Base-by-base conservation (phyloP, 2,888 invertebrate genomes). In the Chrysina gloriosa region DNA sequence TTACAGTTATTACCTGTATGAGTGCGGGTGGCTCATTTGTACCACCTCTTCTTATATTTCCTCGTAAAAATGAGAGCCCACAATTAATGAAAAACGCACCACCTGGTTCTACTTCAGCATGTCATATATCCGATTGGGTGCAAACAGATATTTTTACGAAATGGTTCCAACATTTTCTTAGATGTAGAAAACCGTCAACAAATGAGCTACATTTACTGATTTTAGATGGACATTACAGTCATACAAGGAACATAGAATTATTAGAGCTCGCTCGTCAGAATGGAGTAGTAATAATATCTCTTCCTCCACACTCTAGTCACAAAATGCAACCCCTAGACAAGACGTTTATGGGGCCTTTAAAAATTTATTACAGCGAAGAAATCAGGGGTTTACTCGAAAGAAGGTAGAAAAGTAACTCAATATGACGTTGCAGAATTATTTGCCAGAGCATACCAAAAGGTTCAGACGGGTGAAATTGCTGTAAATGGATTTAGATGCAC, bases 91-190 rank as follows among this genome's bases (percentile, higher is more conserved):
- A 39, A 14, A 16, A 9, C 11, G 56, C 56, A 27, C 31, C 56
- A 56, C 36, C 56, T 34, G 79, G 77, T 27, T 29, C 76, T 11
- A 64, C 75, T 1, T 70, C 72, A 21, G 69, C 66, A 69, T 71
- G 21, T 14, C 72, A 74, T 68, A 71, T 67, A 19, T 54, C 65
- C 2, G 74, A 70, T 14, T 74, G 70, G 69, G 56, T 74, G 14
- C 69, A 72, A 31, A 29, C 34, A 9, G 66, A 70, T 42, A 16
- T 72, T n/a, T 73, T 75, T 29, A 64, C 69, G 1, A 50, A 69
- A 11, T 72, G 72, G 72, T 39, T 36, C n/a, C n/a, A n/a, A n/a
- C n/a, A n/a, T n/a, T n/a, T n/a, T n/a, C n/a, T n/a, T n/a, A n/a
- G n/a, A n/a, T n/a, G n/a, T n/a, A n/a, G n/a, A n/a, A n/a, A n/a